A percentile compares a stretch with the other conserved stretches of the same genome.
Conservation (phyloP, 2,113 vertebrate species). For the Felis chaus region DNA sequence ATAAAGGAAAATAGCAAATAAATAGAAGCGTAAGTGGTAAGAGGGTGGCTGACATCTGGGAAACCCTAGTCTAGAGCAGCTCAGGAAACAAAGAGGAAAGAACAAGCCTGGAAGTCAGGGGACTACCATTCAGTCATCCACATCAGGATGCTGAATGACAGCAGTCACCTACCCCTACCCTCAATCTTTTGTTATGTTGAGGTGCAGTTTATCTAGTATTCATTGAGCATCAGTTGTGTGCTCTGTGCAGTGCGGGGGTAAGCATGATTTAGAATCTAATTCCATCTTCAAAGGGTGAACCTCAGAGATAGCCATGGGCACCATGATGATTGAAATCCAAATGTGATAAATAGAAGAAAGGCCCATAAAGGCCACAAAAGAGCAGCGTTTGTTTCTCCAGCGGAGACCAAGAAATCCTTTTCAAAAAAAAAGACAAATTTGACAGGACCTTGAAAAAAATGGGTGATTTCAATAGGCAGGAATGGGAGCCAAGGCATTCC, state of each 20-base stretch:
- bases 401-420: background rate
- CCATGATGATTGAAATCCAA: background rate
- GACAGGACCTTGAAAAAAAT: background rate
- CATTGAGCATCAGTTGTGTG: background rate
- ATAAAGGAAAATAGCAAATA: background rate
- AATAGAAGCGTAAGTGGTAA: background rate
- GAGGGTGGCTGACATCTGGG: background rate
- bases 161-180: rapidly evolving
- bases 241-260: background rate
- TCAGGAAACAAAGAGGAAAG: background rate
- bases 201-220: background rate
- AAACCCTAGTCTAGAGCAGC: background rate
- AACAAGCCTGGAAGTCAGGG: background rate
- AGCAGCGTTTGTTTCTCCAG: background rate
- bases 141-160: background rate
- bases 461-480: background rate
- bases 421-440: background rate
- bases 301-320: background rate
- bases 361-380: background rate
- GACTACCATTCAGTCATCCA: background rate
- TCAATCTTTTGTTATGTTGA: background rate
- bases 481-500: background rate
- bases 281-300: background rate
- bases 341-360: background rate
- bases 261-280: background rate